Base-by-base conservation (phyloP, 30 jellyfish, hydroid and myxozoan genomes). In the Turritopsis rubra region DNA sequence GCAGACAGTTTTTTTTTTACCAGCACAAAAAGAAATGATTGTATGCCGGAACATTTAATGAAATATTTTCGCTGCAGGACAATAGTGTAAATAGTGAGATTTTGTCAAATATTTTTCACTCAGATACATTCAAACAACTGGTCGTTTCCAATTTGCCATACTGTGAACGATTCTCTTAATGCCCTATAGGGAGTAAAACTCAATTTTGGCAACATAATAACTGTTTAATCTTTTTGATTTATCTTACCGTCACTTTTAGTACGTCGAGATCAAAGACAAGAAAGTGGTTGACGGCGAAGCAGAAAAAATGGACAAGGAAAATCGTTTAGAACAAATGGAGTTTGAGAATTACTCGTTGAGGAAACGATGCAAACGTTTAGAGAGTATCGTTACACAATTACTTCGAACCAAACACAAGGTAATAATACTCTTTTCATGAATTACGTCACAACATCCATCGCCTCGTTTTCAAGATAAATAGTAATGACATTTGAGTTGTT, bases 351-450 rank as follows among this genome's bases (percentile, higher is more conserved):
- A 82, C 30, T 41, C 75, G 16, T 68, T 82, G 26, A 28, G 88
- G 24, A 82, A 68, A 66, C 68, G 88, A 8, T 82, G 88, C 78
- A 82, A 25, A 29, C 60, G 88, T 65, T 71, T 82, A 65, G 88
- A 82, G 53, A 71, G 52, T 21, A 82, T 82, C 29, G 88, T 82
- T n/a, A 65, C 85, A 7, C 88, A 82, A 29, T 26, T 82, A 17
- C 73, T 82, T 0, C 28, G 52, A 18, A 82, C 71, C 24, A 71
- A 71, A 71, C 75, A 65, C 54, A 54, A 80, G 54, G 77, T 54
- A 79, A 74, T n/a, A 74, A 28, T 24, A n/a, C 31, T 9, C 5
- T 74, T n/a, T 74, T 22, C 13, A 68, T 60, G n/a, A 60, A n/a
- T 60, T 60, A n/a, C n/a, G n/a, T n/a, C n/a, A n/a, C n/a, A n/a